These are phyloP conservation scores for Tupiocoris notatus DNA, from an alignment of 2,888 invertebrate species.

Conservation along the genomic window DNA sequence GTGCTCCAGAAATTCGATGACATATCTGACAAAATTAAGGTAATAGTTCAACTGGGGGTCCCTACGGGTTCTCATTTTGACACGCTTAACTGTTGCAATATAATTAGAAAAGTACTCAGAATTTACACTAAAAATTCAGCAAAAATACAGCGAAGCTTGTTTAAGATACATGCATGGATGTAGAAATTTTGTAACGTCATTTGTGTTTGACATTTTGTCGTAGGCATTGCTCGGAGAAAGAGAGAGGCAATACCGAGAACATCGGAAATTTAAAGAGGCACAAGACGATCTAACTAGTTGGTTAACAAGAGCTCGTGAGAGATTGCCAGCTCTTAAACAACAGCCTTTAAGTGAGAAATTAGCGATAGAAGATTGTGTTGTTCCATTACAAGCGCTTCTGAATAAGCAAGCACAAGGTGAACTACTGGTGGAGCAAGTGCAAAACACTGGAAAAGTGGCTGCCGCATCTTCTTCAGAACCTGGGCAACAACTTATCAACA, in stretches of 20 bases:
- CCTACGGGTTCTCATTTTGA: too few relatives aligned
- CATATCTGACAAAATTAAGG: conserved; percentile 72
- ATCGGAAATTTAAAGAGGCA: conserved; percentile 85
- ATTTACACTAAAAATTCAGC: too few relatives aligned
- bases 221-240: conserved; percentile 70
- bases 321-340: conserved; percentile 82
- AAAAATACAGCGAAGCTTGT: too few relatives aligned
- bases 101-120: too few relatives aligned
- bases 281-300: conserved; percentile 86
- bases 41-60: conserved; percentile 49
- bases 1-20: conserved; percentile 80
- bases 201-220: conserved; percentile 46
- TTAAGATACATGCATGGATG: too few relatives aligned
- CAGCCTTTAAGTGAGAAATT: conserved; percentile 80
- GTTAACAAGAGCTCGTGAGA: conserved; percentile 83
- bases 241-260: conserved; percentile 84
- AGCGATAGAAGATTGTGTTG: conserved; percentile 83
- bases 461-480: conserved; percentile 76
- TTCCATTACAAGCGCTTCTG: conserved; percentile 78
- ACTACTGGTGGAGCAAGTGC: conserved; percentile 78
- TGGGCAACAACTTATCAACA: conserved; percentile 76
- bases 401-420: conserved; percentile 85
- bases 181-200: too few relatives aligned
- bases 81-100: too few relatives aligned
- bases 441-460: conserved; percentile 83